These are phyloP conservation scores for Galerucella pusilla DNA, from an alignment of 2,888 invertebrate genomes.

Conservation along the genomic window DNA sequence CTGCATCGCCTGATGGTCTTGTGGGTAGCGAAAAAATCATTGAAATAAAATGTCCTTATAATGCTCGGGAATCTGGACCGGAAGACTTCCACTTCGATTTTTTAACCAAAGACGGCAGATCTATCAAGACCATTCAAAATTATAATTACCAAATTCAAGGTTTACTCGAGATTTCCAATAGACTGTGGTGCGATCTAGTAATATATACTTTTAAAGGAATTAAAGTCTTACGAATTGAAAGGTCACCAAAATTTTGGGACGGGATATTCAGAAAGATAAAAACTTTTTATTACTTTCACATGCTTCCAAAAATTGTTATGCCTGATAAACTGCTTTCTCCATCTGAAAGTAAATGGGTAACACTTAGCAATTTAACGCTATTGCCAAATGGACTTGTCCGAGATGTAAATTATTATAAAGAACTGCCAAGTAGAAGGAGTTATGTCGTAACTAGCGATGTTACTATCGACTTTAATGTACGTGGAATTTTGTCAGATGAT, in stretches of 20 bases:
- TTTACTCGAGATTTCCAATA: slow-evolving; percentile 14
- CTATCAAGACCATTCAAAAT: slow-evolving; percentile 5
- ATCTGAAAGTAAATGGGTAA: slow-evolving; percentile 11
- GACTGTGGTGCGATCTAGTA: slow-evolving; percentile 24
- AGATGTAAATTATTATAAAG: slow-evolving; percentile 18
- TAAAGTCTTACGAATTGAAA: slow-evolving; percentile 16
- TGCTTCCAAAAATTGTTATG: slow-evolving; percentile 11
- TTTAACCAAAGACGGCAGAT: not conserved
- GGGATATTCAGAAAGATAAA: slow-evolving; percentile 15
- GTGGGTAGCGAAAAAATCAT: slow-evolving; percentile 15
- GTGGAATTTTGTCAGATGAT: slow-evolving; percentile 1
- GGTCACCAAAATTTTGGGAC: not conserved
- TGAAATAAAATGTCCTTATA: slow-evolving; percentile 36
- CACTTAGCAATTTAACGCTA: slow-evolving; percentile 13
- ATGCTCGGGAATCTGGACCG: slow-evolving; percentile 10
- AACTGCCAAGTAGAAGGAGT: slow-evolving; percentile 8
- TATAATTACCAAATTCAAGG: slow-evolving; percentile 30
- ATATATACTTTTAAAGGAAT: slow-evolving; percentile 25
- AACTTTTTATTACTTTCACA: slow-evolving; percentile 10
- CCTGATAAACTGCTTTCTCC: slow-evolving; percentile 9
- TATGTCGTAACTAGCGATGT: slow-evolving; percentile 16
- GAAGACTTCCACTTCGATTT: not conserved
- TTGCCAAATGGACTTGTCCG: slow-evolving; percentile 11
- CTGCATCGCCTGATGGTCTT: slow-evolving; percentile 32
- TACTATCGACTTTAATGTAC: not conserved